These are phyloP conservation scores for Oryzias dopingdopingensis DNA, from an alignment of 2,797 vertebrate genomes.

Conservation along the genomic window DNA sequence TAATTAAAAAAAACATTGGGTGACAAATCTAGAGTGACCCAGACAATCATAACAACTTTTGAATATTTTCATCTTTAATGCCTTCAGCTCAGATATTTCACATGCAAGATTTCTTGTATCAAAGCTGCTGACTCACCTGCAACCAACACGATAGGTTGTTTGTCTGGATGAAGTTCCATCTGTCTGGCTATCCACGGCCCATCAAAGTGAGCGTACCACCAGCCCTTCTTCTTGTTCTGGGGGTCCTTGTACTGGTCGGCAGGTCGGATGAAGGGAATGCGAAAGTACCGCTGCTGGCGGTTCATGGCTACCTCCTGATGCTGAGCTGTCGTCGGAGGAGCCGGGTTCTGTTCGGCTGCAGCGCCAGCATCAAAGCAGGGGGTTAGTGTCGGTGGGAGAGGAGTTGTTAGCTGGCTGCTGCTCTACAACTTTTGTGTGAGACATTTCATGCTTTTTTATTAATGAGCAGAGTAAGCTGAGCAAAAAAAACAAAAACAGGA, in stretches of 20 bases:
- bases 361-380: neutral
- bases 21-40: too few species aligned
- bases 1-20: too few species aligned
- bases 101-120: too few species aligned
- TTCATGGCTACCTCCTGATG: constrained; percentile 90
- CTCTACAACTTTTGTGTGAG: neutral
- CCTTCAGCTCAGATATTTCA: too few species aligned
- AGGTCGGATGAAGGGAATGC: constrained; percentile 96
- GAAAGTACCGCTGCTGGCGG: constrained; percentile 96
- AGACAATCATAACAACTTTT: too few species aligned
- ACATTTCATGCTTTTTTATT: constrained; percentile 8
- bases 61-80: too few species aligned
- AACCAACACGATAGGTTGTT: constrained; percentile 92
- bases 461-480: neutral
- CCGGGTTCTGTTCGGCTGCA: constrained; percentile 89
- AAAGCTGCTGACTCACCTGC: constrained; percentile 78
- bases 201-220: constrained; percentile 99
- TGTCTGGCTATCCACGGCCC: constrained; percentile 97
- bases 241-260: constrained; percentile 98
- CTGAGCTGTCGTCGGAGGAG: constrained; percentile 78
- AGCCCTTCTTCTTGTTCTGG: constrained; percentile 98
- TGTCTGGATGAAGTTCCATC: constrained; percentile 99
- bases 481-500: constrained; percentile 30
- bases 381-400: neutral
- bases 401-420: neutral